Evolutionary conservation across 2,888 invertebrate genomes (phyloP), one percentile per base, ranked within the genome.

Genomic region (Apocheima hispidaria): DNA sequence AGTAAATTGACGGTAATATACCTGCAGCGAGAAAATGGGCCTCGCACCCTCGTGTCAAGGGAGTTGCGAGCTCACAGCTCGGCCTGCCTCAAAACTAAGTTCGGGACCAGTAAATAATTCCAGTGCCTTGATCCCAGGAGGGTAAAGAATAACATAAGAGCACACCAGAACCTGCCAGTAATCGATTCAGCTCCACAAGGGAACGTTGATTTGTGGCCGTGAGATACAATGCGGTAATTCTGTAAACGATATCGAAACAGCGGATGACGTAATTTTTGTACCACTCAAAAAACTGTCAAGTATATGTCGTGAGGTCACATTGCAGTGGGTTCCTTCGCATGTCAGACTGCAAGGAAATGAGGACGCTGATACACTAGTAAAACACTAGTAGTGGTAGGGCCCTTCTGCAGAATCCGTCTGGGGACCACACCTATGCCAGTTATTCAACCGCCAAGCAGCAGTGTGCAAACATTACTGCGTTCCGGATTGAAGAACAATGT

Each of bases 61-160:
- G 51, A 51, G 77, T 41, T 40, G 82, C 77, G 84, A 81, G 33
- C 26, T 46, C 53, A 6, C 41, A 9, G 26, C 68, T 20, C 70
- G 60, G 83, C 83, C 82, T 78, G 82, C 84, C 83, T 86, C 84
- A 83, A 84, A 86, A 87, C 83, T 86, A 83, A 82, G 83, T 84
- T 82, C 74, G 79, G 71, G 72, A 84, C 82, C 84, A 82, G 86
- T 89, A 88, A 88, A 88, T 89, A 88, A 88, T 89, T 86, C 86
- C 69, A 65, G 73, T 74, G 74, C 74, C 77, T 70, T 53, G 46
- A 41, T 60, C 86, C 71, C 79, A 30, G 4, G 83, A 79, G 88
- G 70, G 40, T 38, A 65, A 86, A 85, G 84, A 86, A 87, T 84
- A 87, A 84, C 82, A 82, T 79, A 84, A 84, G 86, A 84, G 81